Conservation (phyloP, 2,113 vertebrate genomes). For the Sander vitreus region DNA sequence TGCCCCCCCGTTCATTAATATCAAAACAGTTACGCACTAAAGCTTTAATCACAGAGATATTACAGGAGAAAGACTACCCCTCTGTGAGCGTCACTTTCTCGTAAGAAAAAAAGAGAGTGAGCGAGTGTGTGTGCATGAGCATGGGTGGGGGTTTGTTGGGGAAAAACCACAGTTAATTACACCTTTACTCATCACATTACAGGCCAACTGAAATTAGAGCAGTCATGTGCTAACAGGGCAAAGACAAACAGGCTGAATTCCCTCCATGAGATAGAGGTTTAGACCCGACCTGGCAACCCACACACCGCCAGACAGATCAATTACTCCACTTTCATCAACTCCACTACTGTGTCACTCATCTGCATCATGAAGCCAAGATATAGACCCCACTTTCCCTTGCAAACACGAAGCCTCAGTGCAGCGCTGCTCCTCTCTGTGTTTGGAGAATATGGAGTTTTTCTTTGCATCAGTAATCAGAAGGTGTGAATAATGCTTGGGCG, state of each 20-base stretch:
- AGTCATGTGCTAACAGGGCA: slow-evolving; percentile 66
- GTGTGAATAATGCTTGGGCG: not conserved
- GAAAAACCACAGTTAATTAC: slow-evolving; percentile 65
- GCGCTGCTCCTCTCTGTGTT: not conserved
- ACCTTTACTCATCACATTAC: slow-evolving; percentile 71
- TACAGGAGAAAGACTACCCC: slow-evolving; percentile 1
- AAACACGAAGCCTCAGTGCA: not conserved
- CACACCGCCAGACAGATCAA: slow-evolving; percentile 43
- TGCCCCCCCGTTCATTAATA: too few relatives aligned
- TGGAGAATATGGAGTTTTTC: not conserved
- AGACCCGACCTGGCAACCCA: slow-evolving; percentile 46
- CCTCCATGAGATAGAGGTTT: slow-evolving; percentile 47
- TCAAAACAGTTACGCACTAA: too few relatives aligned
- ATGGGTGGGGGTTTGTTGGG: slow-evolving; percentile 34
- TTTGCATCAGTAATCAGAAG: not conserved
- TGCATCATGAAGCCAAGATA: not conserved
- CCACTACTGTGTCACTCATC: slow-evolving; percentile 39
- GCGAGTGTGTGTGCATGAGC: not conserved
- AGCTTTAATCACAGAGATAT: not conserved
- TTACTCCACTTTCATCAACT: slow-evolving; percentile 52
- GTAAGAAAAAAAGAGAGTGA: too few relatives aligned
- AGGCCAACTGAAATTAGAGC: slow-evolving; percentile 64
- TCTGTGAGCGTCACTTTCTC: not conserved
- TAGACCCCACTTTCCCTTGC: not conserved
- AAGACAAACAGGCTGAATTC: slow-evolving; percentile 60